Evolutionary conservation across 2,797 vertebrate species (phyloP).

Genomic region (Tarsius wallacei): DNA sequence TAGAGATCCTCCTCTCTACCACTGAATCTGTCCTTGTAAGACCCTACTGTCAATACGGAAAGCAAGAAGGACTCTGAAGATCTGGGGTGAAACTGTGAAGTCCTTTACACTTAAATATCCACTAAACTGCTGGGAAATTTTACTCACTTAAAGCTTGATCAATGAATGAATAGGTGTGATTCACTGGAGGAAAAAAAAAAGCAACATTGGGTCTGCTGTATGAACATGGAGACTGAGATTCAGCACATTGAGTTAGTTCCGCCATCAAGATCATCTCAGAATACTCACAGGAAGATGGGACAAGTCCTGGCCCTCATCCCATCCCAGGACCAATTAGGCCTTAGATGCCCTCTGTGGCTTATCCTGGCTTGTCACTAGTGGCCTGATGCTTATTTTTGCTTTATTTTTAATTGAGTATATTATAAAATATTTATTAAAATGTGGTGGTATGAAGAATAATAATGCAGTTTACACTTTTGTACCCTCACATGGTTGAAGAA

Average conservation of each 20-base stretch:
- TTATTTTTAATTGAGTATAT: background rate
- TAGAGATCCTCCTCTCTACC: background rate
- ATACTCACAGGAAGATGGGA: background rate
- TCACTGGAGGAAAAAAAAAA: background rate
- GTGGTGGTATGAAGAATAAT: background rate
- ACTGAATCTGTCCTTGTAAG: background rate
- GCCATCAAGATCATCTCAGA: background rate
- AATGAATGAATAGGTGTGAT: background rate
- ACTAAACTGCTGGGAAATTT: background rate
- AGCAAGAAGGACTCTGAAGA: background rate
- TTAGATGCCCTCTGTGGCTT: background rate
- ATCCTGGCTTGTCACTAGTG: background rate
- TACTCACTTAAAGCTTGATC: background rate
- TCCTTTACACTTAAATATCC: background rate
- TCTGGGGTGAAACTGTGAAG: background rate
- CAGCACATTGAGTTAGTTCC: background rate
- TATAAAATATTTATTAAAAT: background rate
- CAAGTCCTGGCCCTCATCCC: background rate
- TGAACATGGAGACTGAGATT: background rate
- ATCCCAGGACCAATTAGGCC: background rate
- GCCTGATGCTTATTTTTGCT: background rate
- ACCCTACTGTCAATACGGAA: background rate
- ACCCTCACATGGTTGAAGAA: background rate
- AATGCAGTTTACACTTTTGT: background rate
- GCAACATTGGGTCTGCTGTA: background rate